Evolutionary conservation across 2,113 vertebrate genomes (phyloP).

Genomic region (human (Homo sapiens)): DNA sequence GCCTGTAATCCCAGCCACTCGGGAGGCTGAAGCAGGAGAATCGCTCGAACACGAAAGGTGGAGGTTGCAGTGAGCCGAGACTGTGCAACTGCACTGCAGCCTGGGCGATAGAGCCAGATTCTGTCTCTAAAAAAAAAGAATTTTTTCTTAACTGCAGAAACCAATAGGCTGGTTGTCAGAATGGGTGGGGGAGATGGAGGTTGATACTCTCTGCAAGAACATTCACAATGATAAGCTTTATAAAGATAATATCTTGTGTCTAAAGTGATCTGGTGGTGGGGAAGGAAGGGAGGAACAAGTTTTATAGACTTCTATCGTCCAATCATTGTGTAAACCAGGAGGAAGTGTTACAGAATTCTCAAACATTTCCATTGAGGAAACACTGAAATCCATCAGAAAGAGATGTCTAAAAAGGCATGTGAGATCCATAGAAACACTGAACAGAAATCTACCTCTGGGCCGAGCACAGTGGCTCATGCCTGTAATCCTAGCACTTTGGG

Average conservation of each 20-base stretch:
- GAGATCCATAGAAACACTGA: not conserved
- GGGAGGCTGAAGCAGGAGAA: no score
- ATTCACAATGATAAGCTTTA: not conserved
- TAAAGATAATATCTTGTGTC: not conserved
- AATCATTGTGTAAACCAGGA: not conserved
- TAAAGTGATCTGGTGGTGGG: not conserved
- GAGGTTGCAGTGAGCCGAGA: no score
- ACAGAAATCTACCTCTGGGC: not conserved
- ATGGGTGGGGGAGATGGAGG: no score
- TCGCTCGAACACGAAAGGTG: rapidly evolving
- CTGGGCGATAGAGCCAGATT: no score
- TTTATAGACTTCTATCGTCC: not conserved
- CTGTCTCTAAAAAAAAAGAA: no score
- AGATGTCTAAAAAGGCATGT: not conserved
- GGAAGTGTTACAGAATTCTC: not conserved
- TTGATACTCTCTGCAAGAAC: not conserved
- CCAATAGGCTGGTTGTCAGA: not conserved
- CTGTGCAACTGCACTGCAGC: no score
- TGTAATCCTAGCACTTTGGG: no score
- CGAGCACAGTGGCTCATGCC: no score
- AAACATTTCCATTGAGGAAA: slow-evolving; percentile 14
- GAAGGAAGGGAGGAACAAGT: not conserved
- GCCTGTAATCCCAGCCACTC: no score
- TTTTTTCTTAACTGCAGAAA: not conserved
- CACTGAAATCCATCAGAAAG: slow-evolving; percentile 7